Percentiles rank a stretch among this genome's conserved stretches.
These are phyloP conservation scores for Monomorium pharaonis DNA, from an alignment of 1,140 invertebrate genomes.

Conservation along the genomic window DNA sequence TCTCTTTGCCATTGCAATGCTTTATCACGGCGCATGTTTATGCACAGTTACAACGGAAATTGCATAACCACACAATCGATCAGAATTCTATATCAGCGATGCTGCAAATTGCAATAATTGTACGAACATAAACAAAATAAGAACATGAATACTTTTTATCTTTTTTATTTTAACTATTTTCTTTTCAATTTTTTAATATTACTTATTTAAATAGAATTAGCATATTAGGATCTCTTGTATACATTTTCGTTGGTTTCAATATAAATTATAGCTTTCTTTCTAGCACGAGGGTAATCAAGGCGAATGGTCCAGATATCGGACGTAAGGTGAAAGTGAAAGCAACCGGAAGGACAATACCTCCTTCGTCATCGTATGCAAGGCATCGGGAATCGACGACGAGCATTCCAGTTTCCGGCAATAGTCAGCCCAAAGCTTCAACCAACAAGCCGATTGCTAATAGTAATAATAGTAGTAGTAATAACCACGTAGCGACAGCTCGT, in stretches of 20 bases:
- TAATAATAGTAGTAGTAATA: conserved; percentile 37
- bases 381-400: conserved; percentile 73
- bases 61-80: conserved; percentile 24
- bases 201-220: conserved; percentile 18
- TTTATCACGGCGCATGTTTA: background rate
- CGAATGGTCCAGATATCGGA: conserved; percentile 94
- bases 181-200: background rate
- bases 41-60: conserved; percentile 21
- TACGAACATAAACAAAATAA: background rate
- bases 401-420: conserved; percentile 73
- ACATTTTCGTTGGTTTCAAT: conserved; percentile 10
- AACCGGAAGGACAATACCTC: conserved; percentile 81
- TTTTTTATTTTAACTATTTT: background rate
- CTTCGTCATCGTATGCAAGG: conserved; percentile 79
- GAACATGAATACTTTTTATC: background rate
- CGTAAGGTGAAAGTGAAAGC: conserved; percentile 91
- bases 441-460: conserved; percentile 73
- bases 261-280: conserved; percentile 18
- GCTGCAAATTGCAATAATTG: conserved; percentile 49
- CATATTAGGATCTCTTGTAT: background rate
- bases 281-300: conserved; percentile 96
- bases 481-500: conserved; percentile 68
- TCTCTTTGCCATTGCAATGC: background rate
- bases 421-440: conserved; percentile 66
- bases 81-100: conserved; percentile 1